phyloP scores from a whole-genome alignment of 2,888 invertebrate genomes.

The Dione vanillae region DNA sequence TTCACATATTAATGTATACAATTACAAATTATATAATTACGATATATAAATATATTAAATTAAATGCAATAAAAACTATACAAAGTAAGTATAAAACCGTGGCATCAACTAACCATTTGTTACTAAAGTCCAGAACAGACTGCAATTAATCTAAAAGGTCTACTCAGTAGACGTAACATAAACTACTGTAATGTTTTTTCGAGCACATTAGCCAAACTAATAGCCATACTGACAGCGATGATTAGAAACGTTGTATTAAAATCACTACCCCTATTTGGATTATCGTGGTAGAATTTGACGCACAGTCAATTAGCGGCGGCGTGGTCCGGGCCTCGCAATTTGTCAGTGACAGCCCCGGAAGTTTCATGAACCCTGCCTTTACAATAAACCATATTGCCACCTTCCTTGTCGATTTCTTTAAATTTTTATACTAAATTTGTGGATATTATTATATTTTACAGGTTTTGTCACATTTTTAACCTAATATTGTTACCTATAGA shows the following conservation, averaged over 20 bases:
- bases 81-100: constrained; percentile 10
- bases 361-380: constrained; percentile 54
- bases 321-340: constrained; percentile 69
- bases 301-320: constrained; percentile 77
- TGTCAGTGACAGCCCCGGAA: constrained; percentile 81
- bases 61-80: background rate
- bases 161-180: constrained; percentile 24
- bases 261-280: constrained; percentile 71
- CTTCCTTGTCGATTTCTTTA: constrained; percentile 39
- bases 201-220: constrained; percentile 38
- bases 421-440: constrained; percentile 4
- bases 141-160: constrained; percentile 28
- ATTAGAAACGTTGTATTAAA: constrained; percentile 49
- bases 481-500: background rate
- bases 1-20: background rate
- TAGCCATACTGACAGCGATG: constrained; percentile 38
- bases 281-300: constrained; percentile 76
- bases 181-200: constrained; percentile 34
- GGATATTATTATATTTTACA: background rate
- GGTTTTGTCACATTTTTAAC: background rate
- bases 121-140: constrained; percentile 23
- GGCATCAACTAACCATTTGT: constrained; percentile 24
- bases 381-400: constrained; percentile 49
- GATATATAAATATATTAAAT: background rate
- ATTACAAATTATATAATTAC: background rate